A percentile compares a stretch with the other conserved stretches of the same genome.
phyloP scores from a whole-genome alignment of 1,140 invertebrate genomes.

The Drosophila tropicalis region DNA sequence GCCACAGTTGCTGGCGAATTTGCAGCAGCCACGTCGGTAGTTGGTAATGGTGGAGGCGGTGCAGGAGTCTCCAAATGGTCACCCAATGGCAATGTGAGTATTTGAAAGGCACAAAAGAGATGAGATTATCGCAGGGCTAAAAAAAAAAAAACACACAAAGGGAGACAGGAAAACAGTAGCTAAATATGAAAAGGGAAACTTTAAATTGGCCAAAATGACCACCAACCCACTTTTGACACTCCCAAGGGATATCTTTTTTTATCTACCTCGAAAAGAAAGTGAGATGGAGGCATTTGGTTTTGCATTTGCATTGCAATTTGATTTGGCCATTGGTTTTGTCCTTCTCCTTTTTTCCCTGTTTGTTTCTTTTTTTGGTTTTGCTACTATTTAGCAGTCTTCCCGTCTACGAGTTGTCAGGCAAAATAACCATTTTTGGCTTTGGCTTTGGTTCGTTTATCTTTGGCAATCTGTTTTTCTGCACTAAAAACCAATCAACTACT shows the following conservation, averaged over 20 bases:
- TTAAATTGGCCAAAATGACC: background rate
- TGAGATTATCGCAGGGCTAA: background rate
- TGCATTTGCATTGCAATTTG: slow-evolving; percentile 29
- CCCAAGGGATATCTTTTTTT: background rate
- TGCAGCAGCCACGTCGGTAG: slow-evolving; percentile 32
- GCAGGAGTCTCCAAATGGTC: slow-evolving; percentile 75
- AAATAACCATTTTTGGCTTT: slow-evolving; percentile 16
- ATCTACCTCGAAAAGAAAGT: background rate
- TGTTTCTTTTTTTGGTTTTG: too few species aligned
- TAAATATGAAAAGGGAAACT: background rate
- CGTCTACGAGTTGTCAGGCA: slow-evolving; percentile 51
- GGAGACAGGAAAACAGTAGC: background rate
- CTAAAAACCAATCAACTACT: slow-evolving; percentile 70
- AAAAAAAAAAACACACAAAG: background rate
- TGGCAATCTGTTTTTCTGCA: slow-evolving; percentile 40
- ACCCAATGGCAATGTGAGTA: slow-evolving; percentile 81
- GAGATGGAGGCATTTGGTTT: slow-evolving; percentile 6
- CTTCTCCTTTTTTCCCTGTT: background rate
- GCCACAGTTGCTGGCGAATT: slow-evolving; percentile 29
- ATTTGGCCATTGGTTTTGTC: slow-evolving; percentile 1
- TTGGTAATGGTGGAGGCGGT: slow-evolving; percentile 20
- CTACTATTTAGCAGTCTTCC: too few species aligned
- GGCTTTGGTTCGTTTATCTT: slow-evolving; percentile 34
- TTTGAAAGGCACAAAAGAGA: slow-evolving; percentile 1
- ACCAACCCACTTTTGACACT: background rate